Evolutionary conservation across 2,113 vertebrate species (phyloP).

Genomic region (Alces alces): DNA sequence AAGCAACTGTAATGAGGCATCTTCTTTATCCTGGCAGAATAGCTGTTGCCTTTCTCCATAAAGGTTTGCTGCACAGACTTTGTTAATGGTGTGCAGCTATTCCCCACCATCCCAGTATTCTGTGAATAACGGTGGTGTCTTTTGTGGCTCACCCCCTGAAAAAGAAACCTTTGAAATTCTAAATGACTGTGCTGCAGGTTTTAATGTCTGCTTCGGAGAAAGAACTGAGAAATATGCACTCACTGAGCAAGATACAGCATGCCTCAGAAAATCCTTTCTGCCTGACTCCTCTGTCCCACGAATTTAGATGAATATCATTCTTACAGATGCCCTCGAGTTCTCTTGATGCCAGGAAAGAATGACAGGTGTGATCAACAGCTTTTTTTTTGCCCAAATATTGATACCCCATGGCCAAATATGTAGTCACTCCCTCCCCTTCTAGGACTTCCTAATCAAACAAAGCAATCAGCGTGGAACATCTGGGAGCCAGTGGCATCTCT

Average conservation of each 20-base stretch:
- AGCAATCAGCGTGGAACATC: constrained; percentile 29
- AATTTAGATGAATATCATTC: constrained; percentile 58
- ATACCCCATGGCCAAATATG: neutral
- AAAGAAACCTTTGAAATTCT: constrained; percentile 84
- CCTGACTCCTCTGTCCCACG: constrained; percentile 68
- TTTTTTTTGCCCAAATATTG: constrained; percentile 62
- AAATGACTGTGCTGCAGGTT: constrained; percentile 80
- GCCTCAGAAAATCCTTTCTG: constrained; percentile 76
- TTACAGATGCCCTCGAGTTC: constrained; percentile 53
- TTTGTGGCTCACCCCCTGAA: constrained; percentile 81
- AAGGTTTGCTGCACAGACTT: constrained; percentile 69
- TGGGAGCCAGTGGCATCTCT: constrained; percentile 12
- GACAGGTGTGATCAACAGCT: constrained; percentile 56
- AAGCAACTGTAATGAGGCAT: constrained; percentile 66
- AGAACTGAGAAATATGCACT: constrained; percentile 74
- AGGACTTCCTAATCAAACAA: constrained; percentile 42
- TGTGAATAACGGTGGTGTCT: constrained; percentile 75
- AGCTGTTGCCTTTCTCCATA: constrained; percentile 70
- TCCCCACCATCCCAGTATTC: constrained; percentile 74
- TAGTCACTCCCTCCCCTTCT: constrained; percentile 34
- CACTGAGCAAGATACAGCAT: constrained; percentile 74
- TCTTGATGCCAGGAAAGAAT: constrained; percentile 71
- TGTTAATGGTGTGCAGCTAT: constrained; percentile 75
- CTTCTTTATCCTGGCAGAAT: constrained; percentile 70
- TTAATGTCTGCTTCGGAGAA: constrained; percentile 78